Base-by-base conservation (phyloP, 2,797 vertebrate genomes). In the Centroberyx gerrardi region DNA sequence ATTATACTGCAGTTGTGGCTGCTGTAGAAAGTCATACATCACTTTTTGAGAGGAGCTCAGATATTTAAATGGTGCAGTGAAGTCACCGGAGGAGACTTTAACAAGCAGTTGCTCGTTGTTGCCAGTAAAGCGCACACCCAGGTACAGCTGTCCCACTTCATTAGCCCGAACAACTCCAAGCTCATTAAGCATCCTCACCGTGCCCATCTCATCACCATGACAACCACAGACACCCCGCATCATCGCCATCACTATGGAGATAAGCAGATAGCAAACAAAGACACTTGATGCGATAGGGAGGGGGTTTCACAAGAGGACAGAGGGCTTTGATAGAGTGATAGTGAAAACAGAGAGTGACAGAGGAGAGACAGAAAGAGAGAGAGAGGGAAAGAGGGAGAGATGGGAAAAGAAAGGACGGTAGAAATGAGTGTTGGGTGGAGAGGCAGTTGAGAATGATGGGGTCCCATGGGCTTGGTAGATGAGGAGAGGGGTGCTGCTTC, bases 401-500 rank as follows among this genome's bases (percentile, higher is more conserved):
- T 15, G 33, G 17, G 28, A 27, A 49, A 17, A 36, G 6, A 62
- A 67, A 64, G 33, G 31, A 70, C 12, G 31, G 65, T 54, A 40
- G 55, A 68, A 44, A 42, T 0, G 28, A 54, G 18, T 42, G 62
- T 28, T 8, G 46, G 72, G 58, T 72, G 63, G 68, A 49, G 58
- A 78, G 72, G 46, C 79, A 70, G 74, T 83, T 67, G 80, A 90
- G 78, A 84, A 81, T 75, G 81, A 89, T 70, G 73, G 83, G 78
- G 81, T 91, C 78, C 72, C 77, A 80, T 33, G 87, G 80, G 89
- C 80, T 78, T 8, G 78, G 77, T 69, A 71, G 80, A 88, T 36
- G 72, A 87, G 76, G 76, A 86, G 74, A 85, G 81, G 80, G 82
- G 82, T 68, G 82, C 87, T 86, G 83, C 84, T 90, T 85, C 79